phyloP scores from a whole-genome alignment of 2,888 invertebrate species.

The Andrena hattorfiana region DNA sequence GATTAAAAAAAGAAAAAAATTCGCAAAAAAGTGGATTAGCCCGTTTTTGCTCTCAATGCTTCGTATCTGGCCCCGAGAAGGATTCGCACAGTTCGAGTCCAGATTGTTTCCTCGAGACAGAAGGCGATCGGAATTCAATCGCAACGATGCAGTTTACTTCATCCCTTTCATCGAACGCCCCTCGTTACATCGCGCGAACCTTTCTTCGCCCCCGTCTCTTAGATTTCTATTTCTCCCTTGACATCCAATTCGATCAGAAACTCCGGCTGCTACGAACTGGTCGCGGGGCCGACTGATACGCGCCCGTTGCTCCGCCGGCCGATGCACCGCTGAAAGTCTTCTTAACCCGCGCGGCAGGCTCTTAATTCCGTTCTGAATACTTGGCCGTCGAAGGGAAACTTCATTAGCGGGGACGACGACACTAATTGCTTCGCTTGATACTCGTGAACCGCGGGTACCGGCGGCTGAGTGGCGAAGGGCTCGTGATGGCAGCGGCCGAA shows the following conservation, averaged over 20 bases:
- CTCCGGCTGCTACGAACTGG: neutral
- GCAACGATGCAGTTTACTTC: neutral
- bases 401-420: slow-evolving; percentile 61
- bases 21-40: too few relatives aligned
- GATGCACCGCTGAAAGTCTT: slow-evolving; percentile 21
- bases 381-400: slow-evolving; percentile 58
- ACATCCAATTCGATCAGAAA: neutral
- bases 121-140: neutral
- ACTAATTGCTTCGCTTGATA: slow-evolving; percentile 67
- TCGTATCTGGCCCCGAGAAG: too few relatives aligned
- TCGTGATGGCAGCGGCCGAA: slow-evolving; percentile 33
- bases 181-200: neutral
- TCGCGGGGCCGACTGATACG: neutral
- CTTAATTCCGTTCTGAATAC: slow-evolving; percentile 63
- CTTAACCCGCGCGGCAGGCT: slow-evolving; percentile 27
- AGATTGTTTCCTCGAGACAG: neutral
- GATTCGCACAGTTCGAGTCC: neutral
- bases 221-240: neutral
- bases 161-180: neutral
- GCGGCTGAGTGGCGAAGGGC: slow-evolving; percentile 8
- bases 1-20: too few relatives aligned
- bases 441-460: slow-evolving; percentile 46
- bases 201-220: neutral
- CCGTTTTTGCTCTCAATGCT: too few relatives aligned
- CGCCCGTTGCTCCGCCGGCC: neutral